Evolutionary conservation across 2,797 vertebrate genomes (phyloP).

Genomic region (Catharus ustulatus): DNA sequence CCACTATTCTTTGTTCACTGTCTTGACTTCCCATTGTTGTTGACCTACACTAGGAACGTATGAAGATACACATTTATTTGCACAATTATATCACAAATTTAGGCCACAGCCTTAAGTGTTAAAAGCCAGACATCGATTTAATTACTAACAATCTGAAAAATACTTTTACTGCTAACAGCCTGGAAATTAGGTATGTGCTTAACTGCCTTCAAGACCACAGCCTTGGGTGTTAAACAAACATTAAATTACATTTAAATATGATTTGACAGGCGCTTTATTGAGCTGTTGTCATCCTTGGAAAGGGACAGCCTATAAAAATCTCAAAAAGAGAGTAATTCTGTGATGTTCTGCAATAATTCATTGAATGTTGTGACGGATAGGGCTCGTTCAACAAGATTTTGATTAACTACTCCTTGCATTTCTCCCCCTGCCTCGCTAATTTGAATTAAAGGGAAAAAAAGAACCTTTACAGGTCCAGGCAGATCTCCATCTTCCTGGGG

Average conservation of each 20-base stretch:
- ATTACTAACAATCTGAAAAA: not conserved
- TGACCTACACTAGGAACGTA: not conserved
- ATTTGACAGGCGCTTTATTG: not conserved
- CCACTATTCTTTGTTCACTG: not conserved
- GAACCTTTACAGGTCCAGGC: not conserved
- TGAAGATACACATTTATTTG: not conserved
- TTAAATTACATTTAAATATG: not conserved
- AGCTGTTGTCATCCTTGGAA: not conserved
- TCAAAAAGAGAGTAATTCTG: not conserved
- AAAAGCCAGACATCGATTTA: not conserved
- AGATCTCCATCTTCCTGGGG: not conserved
- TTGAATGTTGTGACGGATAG: not conserved
- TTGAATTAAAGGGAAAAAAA: not conserved
- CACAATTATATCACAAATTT: not conserved
- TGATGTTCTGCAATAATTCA: not conserved
- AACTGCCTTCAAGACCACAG: not conserved
- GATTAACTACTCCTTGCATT: not conserved
- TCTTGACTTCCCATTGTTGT: not conserved
- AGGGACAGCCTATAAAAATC: not conserved
- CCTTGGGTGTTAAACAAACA: not conserved
- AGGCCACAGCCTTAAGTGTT: not conserved
- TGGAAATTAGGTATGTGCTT: not conserved
- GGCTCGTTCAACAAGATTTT: not conserved
- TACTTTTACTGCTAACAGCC: not conserved
- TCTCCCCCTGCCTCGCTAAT: rapidly evolving